Conservation (phyloP, 2,113 vertebrate genomes). For the Pagrus major region DNA sequence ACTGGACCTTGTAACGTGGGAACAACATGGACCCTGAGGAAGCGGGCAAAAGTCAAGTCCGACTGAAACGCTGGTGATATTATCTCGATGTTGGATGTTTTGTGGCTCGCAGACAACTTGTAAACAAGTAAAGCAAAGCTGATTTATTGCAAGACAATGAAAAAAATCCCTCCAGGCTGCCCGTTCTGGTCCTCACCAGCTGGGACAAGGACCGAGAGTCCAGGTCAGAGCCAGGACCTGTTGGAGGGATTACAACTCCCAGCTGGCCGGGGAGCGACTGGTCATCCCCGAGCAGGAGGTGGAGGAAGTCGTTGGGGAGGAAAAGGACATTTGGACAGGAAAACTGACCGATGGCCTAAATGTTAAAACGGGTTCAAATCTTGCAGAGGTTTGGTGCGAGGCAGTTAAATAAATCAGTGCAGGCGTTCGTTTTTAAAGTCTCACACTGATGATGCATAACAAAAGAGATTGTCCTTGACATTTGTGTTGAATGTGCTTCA, state of each 20-base stretch:
- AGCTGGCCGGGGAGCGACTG: slow-evolving; percentile 47
- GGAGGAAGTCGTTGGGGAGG: slow-evolving; percentile 7
- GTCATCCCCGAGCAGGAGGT: slow-evolving; percentile 43
- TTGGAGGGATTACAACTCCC: slow-evolving; percentile 52
- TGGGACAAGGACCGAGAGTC: slow-evolving; percentile 13
- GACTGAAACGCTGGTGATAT: too few species aligned
- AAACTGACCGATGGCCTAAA: background rate
- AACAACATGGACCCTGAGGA: too few species aligned
- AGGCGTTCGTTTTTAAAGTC: background rate
- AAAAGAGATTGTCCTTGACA: slow-evolving; percentile 5
- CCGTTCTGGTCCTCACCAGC: background rate
- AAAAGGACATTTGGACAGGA: background rate
- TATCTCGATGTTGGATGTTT: background rate
- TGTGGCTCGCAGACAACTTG: background rate
- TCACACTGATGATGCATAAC: slow-evolving; percentile 3
- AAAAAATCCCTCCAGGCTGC: slow-evolving; percentile 23
- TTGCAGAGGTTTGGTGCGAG: background rate
- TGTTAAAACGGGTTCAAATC: too few species aligned
- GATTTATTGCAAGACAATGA: background rate
- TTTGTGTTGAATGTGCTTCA: background rate
- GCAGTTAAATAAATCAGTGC: slow-evolving; percentile 12
- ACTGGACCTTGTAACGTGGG: too few species aligned
- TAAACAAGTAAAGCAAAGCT: background rate
- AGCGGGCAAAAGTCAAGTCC: too few species aligned
- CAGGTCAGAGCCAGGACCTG: slow-evolving; percentile 43